Conservation (phyloP, 1,140 invertebrate species). For the Theocolax elegans region DNA sequence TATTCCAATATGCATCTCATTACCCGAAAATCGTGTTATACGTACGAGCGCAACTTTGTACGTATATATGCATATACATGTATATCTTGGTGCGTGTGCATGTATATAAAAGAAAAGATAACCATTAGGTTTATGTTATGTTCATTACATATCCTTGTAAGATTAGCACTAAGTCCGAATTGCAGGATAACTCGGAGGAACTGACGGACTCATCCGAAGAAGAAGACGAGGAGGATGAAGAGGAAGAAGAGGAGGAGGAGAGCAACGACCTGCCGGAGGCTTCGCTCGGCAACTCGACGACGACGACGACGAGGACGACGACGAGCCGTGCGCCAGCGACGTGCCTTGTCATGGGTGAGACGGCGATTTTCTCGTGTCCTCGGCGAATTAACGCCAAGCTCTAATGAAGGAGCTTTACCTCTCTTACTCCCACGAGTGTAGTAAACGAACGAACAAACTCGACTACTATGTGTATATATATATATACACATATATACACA, state of each 20-base stretch:
- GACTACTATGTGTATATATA: too few species aligned
- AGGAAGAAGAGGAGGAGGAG: not conserved
- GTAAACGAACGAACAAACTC: too few species aligned
- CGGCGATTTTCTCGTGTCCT: slow-evolving; percentile 30
- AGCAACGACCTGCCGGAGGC: slow-evolving; percentile 27
- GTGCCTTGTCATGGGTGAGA: slow-evolving; percentile 60
- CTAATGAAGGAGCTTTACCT: slow-evolving; percentile 29
- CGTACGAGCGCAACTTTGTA: not conserved
- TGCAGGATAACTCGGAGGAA: slow-evolving; percentile 13
- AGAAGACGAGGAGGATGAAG: not conserved
- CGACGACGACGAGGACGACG: not conserved
- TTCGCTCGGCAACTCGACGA: not conserved
- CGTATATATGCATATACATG: too few species aligned
- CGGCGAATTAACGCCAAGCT: slow-evolving; percentile 14
- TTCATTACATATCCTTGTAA: too few species aligned
- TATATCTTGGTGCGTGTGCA: too few species aligned
- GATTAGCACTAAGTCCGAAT: too few species aligned
- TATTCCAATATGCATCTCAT: not conserved
- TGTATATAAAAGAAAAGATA: too few species aligned
- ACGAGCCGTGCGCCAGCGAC: slow-evolving; percentile 42
- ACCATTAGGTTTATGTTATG: too few species aligned
- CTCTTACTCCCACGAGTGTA: too few species aligned
- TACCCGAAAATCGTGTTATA: not conserved
- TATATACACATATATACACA: too few species aligned
- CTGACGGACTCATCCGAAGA: not conserved